Conservation (phyloP, 2,888 invertebrate genomes). For the Phengaris alcon region DNA sequence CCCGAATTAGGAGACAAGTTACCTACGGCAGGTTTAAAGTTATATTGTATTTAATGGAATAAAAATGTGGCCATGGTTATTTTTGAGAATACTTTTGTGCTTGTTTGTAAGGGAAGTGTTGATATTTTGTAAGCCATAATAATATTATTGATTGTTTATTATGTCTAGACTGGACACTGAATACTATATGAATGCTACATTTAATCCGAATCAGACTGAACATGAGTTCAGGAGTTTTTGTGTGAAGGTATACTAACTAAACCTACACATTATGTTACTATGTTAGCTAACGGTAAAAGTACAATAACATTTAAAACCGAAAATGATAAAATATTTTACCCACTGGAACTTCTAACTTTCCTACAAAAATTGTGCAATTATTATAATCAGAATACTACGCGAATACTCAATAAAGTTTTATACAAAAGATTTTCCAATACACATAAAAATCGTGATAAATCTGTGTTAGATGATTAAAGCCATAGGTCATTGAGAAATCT, state of each 20-base stretch:
- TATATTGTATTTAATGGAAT: neutral
- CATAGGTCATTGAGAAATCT: constrained; percentile 11
- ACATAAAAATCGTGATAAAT: neutral
- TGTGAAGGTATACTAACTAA: too few relatives aligned
- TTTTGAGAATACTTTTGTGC: too few relatives aligned
- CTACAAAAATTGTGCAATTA: neutral
- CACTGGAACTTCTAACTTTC: neutral
- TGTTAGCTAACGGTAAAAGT: neutral
- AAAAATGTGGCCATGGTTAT: neutral
- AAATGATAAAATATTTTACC: neutral
- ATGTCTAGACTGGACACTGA: too few relatives aligned
- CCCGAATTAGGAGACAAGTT: neutral
- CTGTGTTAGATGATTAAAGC: neutral
- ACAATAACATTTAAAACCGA: neutral
- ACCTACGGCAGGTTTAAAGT: neutral
- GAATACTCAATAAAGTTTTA: neutral
- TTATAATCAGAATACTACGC: neutral
- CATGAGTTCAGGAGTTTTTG: too few relatives aligned
- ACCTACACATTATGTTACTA: neutral
- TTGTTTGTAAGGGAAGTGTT: too few relatives aligned
- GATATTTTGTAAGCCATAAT: too few relatives aligned
- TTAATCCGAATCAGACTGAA: too few relatives aligned
- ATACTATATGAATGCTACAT: too few relatives aligned
- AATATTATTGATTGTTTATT: too few relatives aligned
- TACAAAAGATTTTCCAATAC: neutral